Percentiles rank a stretch among this genome's conserved stretches.
Conservation (phyloP, 2,888 invertebrate species). For the Drosophila greeni region DNA sequence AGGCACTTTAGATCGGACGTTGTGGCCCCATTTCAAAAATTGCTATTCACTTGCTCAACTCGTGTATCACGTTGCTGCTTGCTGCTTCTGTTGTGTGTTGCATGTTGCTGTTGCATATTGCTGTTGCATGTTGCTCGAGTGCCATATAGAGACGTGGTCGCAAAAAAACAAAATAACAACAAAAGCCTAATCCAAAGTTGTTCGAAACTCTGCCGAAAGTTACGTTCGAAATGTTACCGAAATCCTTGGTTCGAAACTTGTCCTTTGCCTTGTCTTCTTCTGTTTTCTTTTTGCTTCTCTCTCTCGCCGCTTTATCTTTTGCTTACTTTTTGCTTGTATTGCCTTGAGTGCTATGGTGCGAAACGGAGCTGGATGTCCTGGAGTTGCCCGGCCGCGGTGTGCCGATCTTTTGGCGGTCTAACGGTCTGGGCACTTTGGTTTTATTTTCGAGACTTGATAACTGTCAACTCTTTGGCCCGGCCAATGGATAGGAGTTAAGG, state of each 20-base stretch:
- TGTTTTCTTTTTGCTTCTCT: constrained; percentile 38
- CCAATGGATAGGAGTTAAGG: constrained; percentile 38
- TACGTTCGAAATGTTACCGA: constrained; percentile 69
- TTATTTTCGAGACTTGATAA: constrained; percentile 87
- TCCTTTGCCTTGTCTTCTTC: constrained; percentile 63
- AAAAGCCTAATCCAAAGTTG: constrained; percentile 69
- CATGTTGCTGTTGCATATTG: constrained; percentile 29
- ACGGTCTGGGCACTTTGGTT: constrained; percentile 79
- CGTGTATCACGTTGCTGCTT: constrained; percentile 79
- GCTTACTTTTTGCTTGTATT: constrained; percentile 76
- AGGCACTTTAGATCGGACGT: constrained; percentile 97
- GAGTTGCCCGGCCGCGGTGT: constrained; percentile 39
- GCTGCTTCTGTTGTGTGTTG: constrained; percentile 67
- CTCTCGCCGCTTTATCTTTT: constrained; percentile 22
- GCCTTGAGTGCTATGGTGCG: constrained; percentile 90
- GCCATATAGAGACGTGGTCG: constrained; percentile 52
- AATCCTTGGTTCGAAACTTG: constrained; percentile 68
- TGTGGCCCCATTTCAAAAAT: constrained; percentile 88
- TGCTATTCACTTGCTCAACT: constrained; percentile 66
- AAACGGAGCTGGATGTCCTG: constrained; percentile 84
- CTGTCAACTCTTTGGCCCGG: constrained; percentile 79
- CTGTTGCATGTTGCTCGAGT: constrained; percentile 52
- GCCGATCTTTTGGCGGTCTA: constrained; percentile 12
- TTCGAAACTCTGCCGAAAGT: constrained; percentile 69
- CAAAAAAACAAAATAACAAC: constrained; percentile 68